A percentile compares a stretch with the other conserved stretches of the same genome.
These are phyloP conservation scores for Lates calcarifer DNA, from an alignment of 2,113 vertebrate genomes.

Conservation along the genomic window DNA sequence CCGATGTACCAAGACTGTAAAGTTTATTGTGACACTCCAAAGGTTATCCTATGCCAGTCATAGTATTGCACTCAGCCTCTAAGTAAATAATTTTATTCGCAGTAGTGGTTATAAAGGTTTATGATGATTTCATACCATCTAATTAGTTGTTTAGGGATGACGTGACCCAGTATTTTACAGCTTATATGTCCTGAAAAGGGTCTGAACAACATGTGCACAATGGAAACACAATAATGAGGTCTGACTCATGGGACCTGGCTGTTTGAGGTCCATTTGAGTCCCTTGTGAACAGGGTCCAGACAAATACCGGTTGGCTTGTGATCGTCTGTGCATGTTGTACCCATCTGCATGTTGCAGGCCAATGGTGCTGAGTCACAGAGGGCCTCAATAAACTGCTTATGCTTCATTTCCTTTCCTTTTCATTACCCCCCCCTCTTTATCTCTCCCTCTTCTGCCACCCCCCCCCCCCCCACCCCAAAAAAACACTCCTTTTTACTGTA, in stretches of 20 bases:
- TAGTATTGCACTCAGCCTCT: not conserved
- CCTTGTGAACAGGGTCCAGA: not conserved
- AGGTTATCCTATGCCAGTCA: not conserved
- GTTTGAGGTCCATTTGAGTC: constrained; percentile 14
- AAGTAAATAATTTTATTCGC: not conserved
- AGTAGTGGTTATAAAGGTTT: not conserved
- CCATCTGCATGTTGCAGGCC: constrained; percentile 15
- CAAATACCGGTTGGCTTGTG: not conserved
- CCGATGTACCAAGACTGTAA: not conserved
- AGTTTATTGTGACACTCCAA: constrained; percentile 29
- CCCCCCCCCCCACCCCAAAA: not conserved
- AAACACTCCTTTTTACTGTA: not conserved
- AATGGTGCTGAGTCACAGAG: constrained; percentile 58
- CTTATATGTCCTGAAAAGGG: constrained; percentile 16
- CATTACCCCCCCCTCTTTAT: too few species aligned
- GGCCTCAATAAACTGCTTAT: constrained; percentile 20
- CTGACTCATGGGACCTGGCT: constrained; percentile 64
- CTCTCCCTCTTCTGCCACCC: constrained; percentile 2
- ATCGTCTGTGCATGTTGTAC: constrained; percentile 6
- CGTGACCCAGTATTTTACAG: not conserved
- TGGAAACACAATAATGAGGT: constrained; percentile 41
- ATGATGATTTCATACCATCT: not conserved
- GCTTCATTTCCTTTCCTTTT: constrained; percentile 59
- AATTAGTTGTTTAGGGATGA: not conserved
- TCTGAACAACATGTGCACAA: constrained; percentile 13